Percentiles rank a stretch among this genome's conserved stretches.
Evolutionary conservation across 2,113 vertebrate species (phyloP).

Genomic region (Syngnathus scovelli): DNA sequence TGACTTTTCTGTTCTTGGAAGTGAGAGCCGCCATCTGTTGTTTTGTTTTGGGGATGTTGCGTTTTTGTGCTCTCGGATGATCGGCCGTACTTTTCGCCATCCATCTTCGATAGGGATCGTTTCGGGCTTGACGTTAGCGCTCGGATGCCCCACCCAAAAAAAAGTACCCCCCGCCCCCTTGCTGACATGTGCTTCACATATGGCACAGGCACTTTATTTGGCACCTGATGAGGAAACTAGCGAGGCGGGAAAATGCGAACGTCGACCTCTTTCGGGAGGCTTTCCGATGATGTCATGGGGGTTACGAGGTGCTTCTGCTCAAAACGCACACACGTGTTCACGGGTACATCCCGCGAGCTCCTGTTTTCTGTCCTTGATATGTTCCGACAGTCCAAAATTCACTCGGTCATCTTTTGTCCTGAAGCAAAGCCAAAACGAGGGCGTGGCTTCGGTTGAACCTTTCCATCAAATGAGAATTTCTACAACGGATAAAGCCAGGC

Average conservation of each 20-base stretch:
- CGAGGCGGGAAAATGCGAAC: background rate
- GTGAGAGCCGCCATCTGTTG: slow-evolving; percentile 46
- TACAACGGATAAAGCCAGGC: slow-evolving; percentile 38
- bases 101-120: slow-evolving; percentile 1
- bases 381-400: background rate
- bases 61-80: slow-evolving; percentile 17
- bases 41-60: slow-evolving; percentile 38
- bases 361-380: background rate
- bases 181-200: slow-evolving; percentile 51
- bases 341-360: slow-evolving; percentile 39
- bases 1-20: slow-evolving; percentile 32
- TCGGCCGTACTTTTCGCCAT: slow-evolving; percentile 25
- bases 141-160: background rate
- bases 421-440: slow-evolving; percentile 32
- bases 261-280: slow-evolving; percentile 20
- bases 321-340: slow-evolving; percentile 37
- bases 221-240: slow-evolving; percentile 37
- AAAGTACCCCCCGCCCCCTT: background rate
- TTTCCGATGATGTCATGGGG: slow-evolving; percentile 48
- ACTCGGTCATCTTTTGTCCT: background rate
- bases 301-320: slow-evolving; percentile 38
- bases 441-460: slow-evolving; percentile 40
- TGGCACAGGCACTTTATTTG: slow-evolving; percentile 39
- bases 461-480: slow-evolving; percentile 52
- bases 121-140: background rate